These are phyloP conservation scores for Eretmochelys imbricata DNA, from an alignment of 2,113 vertebrate species.

Conservation along the genomic window DNA sequence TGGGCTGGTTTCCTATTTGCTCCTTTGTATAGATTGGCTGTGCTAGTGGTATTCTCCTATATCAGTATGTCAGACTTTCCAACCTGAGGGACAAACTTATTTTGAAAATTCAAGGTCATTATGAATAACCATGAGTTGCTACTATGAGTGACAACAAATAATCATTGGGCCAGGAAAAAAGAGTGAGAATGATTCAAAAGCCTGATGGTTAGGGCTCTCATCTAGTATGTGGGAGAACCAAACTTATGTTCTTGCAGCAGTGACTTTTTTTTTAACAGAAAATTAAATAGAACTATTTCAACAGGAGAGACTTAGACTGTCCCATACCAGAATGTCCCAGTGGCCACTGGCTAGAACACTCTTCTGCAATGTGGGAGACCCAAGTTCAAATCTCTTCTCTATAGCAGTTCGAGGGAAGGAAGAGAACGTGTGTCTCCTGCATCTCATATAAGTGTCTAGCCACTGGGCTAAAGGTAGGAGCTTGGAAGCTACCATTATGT, in stretches of 20 bases:
- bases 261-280: neutral
- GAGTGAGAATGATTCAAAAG: neutral
- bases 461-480: neutral
- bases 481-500: neutral
- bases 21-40: neutral
- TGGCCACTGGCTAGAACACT: neutral
- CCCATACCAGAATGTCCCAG: neutral
- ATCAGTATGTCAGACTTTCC: neutral
- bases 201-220: neutral
- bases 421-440: neutral
- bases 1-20: neutral
- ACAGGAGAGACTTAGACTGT: neutral
- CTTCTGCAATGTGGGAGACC: neutral
- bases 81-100: neutral
- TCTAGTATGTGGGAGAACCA: neutral
- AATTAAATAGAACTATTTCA: neutral
- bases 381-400: neutral
- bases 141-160: neutral
- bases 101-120: neutral
- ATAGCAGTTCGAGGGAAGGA: neutral
- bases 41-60: neutral
- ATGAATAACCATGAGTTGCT: neutral
- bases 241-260: neutral
- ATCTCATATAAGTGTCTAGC: neutral
- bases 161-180: neutral